These are phyloP conservation scores for Apis mellifera DNA, from an alignment of 1,140 invertebrate genomes.

Conservation along the genomic window Amel_HAv3.1 CM009940.2:5415001-5415500, in stretches of 20 bases:
- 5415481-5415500: too few species aligned
- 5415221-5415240: background rate
- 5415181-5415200: background rate
- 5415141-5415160: too few species aligned
- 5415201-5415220: background rate
- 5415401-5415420: constrained; percentile 21
- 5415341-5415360: constrained; percentile 1
- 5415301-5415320: background rate
- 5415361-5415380: background rate
- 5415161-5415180: too few species aligned
- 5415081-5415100: too few species aligned
- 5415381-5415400: constrained; percentile 13
- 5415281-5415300: background rate
- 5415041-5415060: too few species aligned
- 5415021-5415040: too few species aligned
- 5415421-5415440: background rate
- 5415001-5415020: too few species aligned
- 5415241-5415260: background rate
- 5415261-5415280: background rate
- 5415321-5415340: background rate
- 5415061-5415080: too few species aligned
- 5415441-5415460: background rate
- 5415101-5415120: too few species aligned
- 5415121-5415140: too few species aligned
- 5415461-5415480: background rate